Evolutionary conservation across 2,888 invertebrate species (phyloP).

Genomic region (Tholera decimalis): DNA sequence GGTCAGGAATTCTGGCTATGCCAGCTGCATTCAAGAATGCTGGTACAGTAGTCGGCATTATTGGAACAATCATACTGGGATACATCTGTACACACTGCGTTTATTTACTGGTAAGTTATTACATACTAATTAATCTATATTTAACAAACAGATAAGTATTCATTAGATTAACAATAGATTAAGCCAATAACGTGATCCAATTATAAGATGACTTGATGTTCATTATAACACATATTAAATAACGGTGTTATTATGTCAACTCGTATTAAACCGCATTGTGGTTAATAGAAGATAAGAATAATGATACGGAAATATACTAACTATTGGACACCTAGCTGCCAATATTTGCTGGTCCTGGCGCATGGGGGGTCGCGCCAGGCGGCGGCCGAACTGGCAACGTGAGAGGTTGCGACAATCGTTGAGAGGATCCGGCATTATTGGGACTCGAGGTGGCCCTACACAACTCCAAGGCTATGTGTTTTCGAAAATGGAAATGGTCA

Average conservation of each 20-base stretch:
- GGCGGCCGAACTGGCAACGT: no score
- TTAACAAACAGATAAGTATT: background rate
- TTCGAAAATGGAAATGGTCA: no score
- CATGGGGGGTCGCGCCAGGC: no score
- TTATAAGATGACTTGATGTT: slow-evolving; percentile 3
- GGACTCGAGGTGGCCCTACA: no score
- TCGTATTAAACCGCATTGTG: slow-evolving; percentile 47
- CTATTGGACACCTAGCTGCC: background rate
- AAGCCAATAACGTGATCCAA: slow-evolving; percentile 24
- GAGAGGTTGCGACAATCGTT: no score
- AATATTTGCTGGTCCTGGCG: no score
- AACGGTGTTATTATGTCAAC: slow-evolving; percentile 19
- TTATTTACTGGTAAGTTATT: slow-evolving; percentile 94
- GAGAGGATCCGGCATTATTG: no score
- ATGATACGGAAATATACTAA: slow-evolving; percentile 35
- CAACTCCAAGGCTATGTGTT: no score
- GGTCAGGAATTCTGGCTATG: slow-evolving; percentile 98
- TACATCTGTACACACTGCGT: slow-evolving; percentile 98
- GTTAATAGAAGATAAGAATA: slow-evolving; percentile 30
- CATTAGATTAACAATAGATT: slow-evolving; percentile 9
- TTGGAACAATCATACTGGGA: slow-evolving; percentile 96
- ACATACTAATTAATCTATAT: slow-evolving; percentile 5
- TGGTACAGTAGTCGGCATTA: slow-evolving; percentile 95
- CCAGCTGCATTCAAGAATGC: slow-evolving; percentile 97
- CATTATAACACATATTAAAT: background rate